These are phyloP conservation scores for Pseudoips prasinana DNA, from an alignment of 2,888 invertebrate genomes.

Conservation along the genomic window DNA sequence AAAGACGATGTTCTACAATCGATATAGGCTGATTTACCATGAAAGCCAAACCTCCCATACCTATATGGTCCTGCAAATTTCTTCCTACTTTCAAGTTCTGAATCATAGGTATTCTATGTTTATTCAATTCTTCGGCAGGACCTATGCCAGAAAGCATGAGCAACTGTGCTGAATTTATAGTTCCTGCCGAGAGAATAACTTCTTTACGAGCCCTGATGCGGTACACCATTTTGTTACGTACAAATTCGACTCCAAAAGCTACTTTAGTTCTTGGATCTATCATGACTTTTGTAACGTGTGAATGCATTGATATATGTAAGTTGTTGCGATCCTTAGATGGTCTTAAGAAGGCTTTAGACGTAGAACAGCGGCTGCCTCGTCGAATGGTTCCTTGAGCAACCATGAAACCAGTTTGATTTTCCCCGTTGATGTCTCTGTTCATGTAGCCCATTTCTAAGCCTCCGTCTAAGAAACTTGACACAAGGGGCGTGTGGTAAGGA, in stretches of 20 bases:
- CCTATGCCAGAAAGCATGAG: conserved; percentile 96
- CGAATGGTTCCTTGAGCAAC: conserved; percentile 91
- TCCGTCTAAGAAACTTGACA: conserved; percentile 90
- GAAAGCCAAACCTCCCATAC: conserved; percentile 92
- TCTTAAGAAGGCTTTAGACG: conserved; percentile 92
- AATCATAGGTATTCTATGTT: conserved; percentile 89
- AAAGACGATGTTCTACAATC: conserved; percentile 89
- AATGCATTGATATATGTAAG: conserved; percentile 91
- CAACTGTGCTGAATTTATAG: conserved; percentile 96
- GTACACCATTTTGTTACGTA: conserved; percentile 87
- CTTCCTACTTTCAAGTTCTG: conserved; percentile 92
- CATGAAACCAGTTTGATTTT: conserved; percentile 93
- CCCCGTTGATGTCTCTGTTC: conserved; percentile 93
- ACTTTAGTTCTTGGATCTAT: conserved; percentile 88
- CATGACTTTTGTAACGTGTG: conserved; percentile 89
- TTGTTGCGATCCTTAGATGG: conserved; percentile 91
- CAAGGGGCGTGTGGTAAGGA: conserved; percentile 92
- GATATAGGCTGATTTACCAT: conserved; percentile 89
- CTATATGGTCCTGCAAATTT: conserved; percentile 95
- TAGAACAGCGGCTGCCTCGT: conserved; percentile 92
- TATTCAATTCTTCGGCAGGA: conserved; percentile 86
- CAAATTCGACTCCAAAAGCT: conserved; percentile 92
- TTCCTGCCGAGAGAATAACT: conserved; percentile 94
- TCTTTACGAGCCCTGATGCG: conserved; percentile 91
- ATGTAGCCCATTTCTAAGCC: conserved; percentile 92